Conservation (phyloP, 2,888 invertebrate species). For the Ophioninae sp. region DNA sequence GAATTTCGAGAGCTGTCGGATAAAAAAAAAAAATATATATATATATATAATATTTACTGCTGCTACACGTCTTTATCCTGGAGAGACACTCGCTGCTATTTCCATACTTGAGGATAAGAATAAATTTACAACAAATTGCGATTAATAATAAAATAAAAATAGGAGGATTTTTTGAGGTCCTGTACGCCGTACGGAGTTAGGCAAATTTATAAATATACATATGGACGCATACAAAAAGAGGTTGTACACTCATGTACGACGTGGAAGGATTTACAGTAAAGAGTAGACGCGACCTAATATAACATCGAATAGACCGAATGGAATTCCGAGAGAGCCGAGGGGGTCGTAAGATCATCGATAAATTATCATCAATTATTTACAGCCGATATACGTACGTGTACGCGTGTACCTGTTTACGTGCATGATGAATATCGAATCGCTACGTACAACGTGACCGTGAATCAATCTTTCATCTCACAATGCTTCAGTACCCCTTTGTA, state of each 20-base stretch:
- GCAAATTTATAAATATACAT: constrained; percentile 12
- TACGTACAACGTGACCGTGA: constrained; percentile 27
- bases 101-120: not conserved
- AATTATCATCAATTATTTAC: constrained; percentile 58
- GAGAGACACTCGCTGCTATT: not conserved
- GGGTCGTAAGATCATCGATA: constrained; percentile 58
- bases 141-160: constrained; percentile 27
- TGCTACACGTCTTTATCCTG: constrained; percentile 19
- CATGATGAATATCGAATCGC: constrained; percentile 43
- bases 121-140: constrained; percentile 17
- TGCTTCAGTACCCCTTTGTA: constrained; percentile 9
- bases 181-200: constrained; percentile 7
- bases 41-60: constrained; percentile 9
- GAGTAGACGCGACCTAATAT: constrained; percentile 36
- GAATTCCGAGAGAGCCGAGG: constrained; percentile 47
- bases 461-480: constrained; percentile 46
- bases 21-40: not conserved
- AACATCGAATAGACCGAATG: constrained; percentile 45
- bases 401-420: not conserved
- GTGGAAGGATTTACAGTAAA: constrained; percentile 21
- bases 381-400: constrained; percentile 7
- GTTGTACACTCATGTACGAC: not conserved
- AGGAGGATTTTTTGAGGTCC: not conserved
- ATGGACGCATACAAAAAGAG: not conserved
- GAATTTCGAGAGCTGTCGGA: constrained; percentile 11